Percentiles rank a stretch among this genome's conserved stretches.
Conservation (phyloP, 2,113 vertebrate species). For the Lagopus leucura region DNA sequence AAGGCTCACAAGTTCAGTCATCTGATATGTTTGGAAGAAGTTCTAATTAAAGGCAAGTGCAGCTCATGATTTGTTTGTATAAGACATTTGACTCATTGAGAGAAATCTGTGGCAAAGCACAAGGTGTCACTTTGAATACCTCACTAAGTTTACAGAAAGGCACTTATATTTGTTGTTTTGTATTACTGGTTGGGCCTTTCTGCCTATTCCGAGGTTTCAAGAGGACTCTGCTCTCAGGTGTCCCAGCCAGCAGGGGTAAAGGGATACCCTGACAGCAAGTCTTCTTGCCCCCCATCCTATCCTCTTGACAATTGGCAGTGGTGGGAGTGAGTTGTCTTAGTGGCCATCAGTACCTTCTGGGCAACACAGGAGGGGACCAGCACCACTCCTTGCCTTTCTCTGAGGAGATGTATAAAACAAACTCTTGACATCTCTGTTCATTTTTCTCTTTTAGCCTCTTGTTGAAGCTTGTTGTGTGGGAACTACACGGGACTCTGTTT, state of each 20-base stretch:
- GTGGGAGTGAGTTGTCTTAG: neutral
- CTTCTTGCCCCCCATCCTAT: neutral
- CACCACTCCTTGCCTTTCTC: neutral
- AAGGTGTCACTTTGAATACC: neutral
- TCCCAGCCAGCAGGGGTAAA: neutral
- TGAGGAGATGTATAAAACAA: neutral
- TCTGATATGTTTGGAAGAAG: neutral
- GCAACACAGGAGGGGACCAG: neutral
- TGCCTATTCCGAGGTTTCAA: neutral
- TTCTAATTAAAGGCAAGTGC: neutral
- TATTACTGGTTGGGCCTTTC: neutral
- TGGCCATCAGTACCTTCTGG: neutral
- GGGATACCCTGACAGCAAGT: neutral
- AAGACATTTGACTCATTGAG: neutral
- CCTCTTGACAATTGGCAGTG: accelerated
- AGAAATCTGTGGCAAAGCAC: neutral
- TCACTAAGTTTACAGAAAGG: neutral
- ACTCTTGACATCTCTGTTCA: neutral
- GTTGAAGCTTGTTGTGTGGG: neutral
- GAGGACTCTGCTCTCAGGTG: neutral
- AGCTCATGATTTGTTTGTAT: neutral
- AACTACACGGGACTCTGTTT: neutral
- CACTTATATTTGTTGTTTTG: neutral
- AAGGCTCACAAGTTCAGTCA: neutral
- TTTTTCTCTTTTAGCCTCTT: neutral